Base-by-base conservation (phyloP, 2,113 vertebrate genomes). In the Nannobrachium achirus region DNA sequence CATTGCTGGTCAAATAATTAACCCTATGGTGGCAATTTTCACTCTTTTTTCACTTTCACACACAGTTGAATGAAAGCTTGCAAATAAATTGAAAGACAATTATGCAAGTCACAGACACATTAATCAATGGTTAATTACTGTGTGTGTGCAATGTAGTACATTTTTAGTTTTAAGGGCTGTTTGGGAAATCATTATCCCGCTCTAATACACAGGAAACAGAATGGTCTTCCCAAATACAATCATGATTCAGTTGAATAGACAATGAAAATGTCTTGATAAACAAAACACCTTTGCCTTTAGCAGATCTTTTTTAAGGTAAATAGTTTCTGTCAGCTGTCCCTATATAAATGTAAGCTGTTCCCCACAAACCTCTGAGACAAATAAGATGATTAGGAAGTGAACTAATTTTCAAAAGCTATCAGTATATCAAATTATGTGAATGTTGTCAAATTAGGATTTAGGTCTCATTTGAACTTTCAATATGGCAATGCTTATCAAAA, bases 171-270 rank as follows among this genome's bases (percentile, higher is more conserved):
- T 57, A 78, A 66, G 51, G 40, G 61, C 40, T 71, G n/a, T 61
- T 45, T 70, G 69, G 53, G 49, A 71, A 57, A 71, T 57, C 60
- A 75, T 78, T 81, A 80, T 64, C 63, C 57, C 59, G 65, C 55
- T 33, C 56, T 58, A 66, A 75, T 69, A 63, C 68, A 71, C 71
- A 76, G 62, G 56, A 73, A 85, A 87, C 75, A 41, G 59, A 81
- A 79, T 45, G 67, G 62, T 78, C 64, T 70, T 72, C 59, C 15
- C 58, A 60, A 77, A 73, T 53, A 71, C 56, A n/a, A 52, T 50
- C 75, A 78, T 75, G 80, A 83, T 73, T 78, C 76, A 83, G 78
- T 74, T 75, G 81, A 83, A 69, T 55, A 71, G 79, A 73, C 58
- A 61, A 58, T 50, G 61, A 49, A 72, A 72, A 73, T 60, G 20